These are phyloP conservation scores for Heteromormyrus szaboi DNA, from an alignment of 2,797 vertebrate genomes.

Conservation along the genomic window DNA sequence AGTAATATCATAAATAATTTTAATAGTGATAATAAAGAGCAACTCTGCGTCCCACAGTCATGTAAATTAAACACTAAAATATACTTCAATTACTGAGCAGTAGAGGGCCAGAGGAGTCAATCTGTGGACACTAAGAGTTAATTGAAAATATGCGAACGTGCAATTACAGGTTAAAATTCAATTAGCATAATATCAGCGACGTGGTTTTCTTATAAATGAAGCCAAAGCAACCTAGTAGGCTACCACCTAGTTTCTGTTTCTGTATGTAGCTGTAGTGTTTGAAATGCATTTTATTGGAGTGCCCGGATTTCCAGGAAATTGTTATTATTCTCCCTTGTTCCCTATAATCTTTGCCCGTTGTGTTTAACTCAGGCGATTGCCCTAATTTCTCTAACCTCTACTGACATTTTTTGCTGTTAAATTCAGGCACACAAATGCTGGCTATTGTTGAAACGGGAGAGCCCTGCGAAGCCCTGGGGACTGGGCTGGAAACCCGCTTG, in stretches of 20 bases:
- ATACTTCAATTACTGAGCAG: background rate
- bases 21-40: background rate
- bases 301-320: background rate
- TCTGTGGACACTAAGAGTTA: constrained; percentile 7
- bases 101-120: background rate
- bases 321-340: constrained; percentile 10
- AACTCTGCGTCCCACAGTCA: background rate
- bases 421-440: background rate
- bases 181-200: constrained; percentile 3
- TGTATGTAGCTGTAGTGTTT: constrained; percentile 8
- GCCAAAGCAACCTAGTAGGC: background rate
- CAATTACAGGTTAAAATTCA: constrained; percentile 22
- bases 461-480: constrained; percentile 3
- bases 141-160: constrained; percentile 18
- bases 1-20: constrained; percentile 15
- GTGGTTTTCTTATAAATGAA: constrained; percentile 20
- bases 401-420: constrained; percentile 13
- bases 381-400: constrained; percentile 4
- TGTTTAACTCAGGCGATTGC: constrained; percentile 1
- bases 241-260: background rate
- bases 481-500: background rate
- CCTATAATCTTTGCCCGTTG: background rate
- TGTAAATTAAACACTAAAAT: constrained; percentile 2
- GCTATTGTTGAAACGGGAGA: constrained; percentile 14
- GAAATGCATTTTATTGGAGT: constrained; percentile 17